These are phyloP conservation scores for Melanotaenia parkinsoni DNA, from an alignment of 2,797 vertebrate species.

Conservation along the genomic window DNA sequence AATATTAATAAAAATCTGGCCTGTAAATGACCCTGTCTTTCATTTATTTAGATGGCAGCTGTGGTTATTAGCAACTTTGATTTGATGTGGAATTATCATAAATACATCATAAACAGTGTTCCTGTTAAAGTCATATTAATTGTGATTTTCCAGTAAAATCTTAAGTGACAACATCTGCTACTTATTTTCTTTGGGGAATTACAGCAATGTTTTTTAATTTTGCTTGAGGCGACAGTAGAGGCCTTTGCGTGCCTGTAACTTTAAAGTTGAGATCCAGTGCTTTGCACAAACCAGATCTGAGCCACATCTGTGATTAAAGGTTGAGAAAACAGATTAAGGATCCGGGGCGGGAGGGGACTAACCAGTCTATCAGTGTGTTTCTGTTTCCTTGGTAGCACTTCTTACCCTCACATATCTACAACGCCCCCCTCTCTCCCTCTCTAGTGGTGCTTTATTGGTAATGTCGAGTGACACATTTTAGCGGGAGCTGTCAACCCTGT, in stretches of 20 bases:
- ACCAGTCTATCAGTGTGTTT: slow-evolving; percentile 6
- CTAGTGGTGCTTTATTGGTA: slow-evolving; percentile 71
- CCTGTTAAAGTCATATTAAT: neutral
- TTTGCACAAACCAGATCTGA: slow-evolving; percentile 9
- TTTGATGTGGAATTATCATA: neutral
- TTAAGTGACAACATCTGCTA: neutral
- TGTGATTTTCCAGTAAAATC: slow-evolving; percentile 1
- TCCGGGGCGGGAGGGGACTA: slow-evolving; percentile 1
- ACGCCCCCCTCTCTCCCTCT: slow-evolving; percentile 37
- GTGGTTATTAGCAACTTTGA: neutral
- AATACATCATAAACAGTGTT: neutral
- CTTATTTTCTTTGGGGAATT: neutral
- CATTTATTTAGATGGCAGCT: neutral
- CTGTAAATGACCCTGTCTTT: neutral
- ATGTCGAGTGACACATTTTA: slow-evolving; percentile 84
- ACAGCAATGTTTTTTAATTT: slow-evolving; percentile 29
- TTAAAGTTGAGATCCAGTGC: slow-evolving; percentile 14
- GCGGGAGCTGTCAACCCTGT: slow-evolving; percentile 76
- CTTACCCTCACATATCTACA: slow-evolving; percentile 15
- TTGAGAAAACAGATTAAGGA: slow-evolving; percentile 23
- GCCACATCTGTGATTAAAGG: slow-evolving; percentile 23
- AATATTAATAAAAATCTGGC: neutral
- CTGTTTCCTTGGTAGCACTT: slow-evolving; percentile 26
- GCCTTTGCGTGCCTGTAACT: slow-evolving; percentile 4
- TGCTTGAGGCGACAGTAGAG: neutral